Conservation (phyloP, 2,113 vertebrate genomes). For the Plecotus auritus region DNA sequence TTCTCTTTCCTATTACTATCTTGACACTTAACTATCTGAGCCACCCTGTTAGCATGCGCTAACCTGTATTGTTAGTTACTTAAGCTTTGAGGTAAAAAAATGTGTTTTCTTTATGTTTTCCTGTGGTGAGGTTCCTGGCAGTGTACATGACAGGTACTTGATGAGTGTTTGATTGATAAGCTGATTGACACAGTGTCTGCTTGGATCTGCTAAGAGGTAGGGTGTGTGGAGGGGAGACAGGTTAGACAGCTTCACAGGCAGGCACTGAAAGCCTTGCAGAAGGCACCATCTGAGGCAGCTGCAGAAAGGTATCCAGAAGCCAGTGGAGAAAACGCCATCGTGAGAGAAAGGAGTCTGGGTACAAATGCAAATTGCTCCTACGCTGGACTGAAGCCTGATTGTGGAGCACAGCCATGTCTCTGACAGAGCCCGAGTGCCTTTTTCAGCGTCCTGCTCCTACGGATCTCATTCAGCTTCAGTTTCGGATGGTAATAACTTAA, state of each 20-base stretch:
- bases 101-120: not conserved
- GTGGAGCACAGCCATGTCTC: not conserved
- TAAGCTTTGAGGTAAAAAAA: not conserved
- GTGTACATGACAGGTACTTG: not conserved
- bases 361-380: not conserved
- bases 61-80: not conserved
- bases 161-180: not conserved
- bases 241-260: not conserved
- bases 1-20: not conserved
- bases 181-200: not conserved
- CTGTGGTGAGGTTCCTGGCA: not conserved
- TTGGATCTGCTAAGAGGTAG: not conserved
- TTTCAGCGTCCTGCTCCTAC: not conserved
- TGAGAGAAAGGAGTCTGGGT: not conserved
- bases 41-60: fast-evolving
- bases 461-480: conserved; percentile 49
- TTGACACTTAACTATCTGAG: not conserved
- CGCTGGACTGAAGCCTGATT: not conserved
- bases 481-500: conserved; percentile 55
- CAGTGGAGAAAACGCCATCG: not conserved
- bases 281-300: not conserved
- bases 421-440: not conserved
- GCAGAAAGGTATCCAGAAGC: not conserved
- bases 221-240: not conserved
- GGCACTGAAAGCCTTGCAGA: not conserved